A percentile compares a stretch with the other conserved stretches of the same genome.
phyloP scores from a whole-genome alignment of 2,797 vertebrate species.

The Meriones psammophilus region DNA sequence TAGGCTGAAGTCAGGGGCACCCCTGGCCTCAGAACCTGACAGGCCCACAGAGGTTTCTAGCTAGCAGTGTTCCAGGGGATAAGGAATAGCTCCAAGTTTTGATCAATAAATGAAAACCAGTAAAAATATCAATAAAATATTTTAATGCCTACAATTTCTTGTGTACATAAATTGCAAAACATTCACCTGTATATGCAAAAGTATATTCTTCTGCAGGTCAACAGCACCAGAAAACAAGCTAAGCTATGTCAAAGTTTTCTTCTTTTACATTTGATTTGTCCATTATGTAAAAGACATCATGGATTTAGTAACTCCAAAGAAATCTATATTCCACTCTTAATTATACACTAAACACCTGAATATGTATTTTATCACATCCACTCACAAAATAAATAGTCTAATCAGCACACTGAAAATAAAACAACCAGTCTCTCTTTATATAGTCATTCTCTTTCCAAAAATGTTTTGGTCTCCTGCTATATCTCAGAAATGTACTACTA shows the following conservation, averaged over 20 bases:
- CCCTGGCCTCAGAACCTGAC: background rate
- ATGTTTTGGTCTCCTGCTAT: slow-evolving; percentile 89
- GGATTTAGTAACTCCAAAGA: slow-evolving; percentile 84
- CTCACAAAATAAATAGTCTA: slow-evolving; percentile 89
- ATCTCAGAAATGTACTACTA: slow-evolving; percentile 88
- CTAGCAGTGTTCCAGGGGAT: slow-evolving; percentile 26
- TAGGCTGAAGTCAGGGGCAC: background rate
- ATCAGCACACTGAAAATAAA: slow-evolving; percentile 88
- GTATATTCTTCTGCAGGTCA: slow-evolving; percentile 85
- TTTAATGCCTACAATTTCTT: slow-evolving; percentile 90
- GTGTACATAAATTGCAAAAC: slow-evolving; percentile 88
- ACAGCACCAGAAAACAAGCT: slow-evolving; percentile 88
- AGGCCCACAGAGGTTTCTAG: background rate
- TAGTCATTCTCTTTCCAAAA: slow-evolving; percentile 90
- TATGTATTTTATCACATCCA: slow-evolving; percentile 87
- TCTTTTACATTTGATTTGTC: slow-evolving; percentile 87
- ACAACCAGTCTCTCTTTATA: slow-evolving; percentile 87
- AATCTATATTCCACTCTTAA: slow-evolving; percentile 83
- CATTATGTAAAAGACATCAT: slow-evolving; percentile 86
- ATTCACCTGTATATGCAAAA: slow-evolving; percentile 87
- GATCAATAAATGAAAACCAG: slow-evolving; percentile 85
- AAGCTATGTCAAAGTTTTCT: slow-evolving; percentile 78
- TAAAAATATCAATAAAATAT: slow-evolving; percentile 86
- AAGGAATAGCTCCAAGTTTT: slow-evolving; percentile 62
- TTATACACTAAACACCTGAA: slow-evolving; percentile 86